Conservation (phyloP, 2,888 invertebrate genomes). For the Leptothorax acervorum region DNA sequence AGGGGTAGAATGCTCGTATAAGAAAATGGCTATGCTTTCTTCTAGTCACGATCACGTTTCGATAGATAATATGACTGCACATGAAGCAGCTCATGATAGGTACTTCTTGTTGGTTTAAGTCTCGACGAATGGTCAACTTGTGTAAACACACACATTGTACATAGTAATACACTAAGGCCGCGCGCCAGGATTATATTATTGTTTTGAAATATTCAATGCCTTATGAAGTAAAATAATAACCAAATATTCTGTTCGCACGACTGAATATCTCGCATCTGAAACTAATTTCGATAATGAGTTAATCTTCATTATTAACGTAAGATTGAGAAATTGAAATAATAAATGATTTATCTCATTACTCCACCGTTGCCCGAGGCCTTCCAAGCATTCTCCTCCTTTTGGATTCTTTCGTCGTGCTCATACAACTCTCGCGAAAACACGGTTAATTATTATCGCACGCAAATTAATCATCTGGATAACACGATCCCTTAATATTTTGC, state of each 20-base stretch:
- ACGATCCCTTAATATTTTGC: neutral
- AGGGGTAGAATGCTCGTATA: neutral
- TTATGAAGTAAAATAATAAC: neutral
- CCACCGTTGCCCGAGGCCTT: neutral
- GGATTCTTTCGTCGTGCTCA: neutral
- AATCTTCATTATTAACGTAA: neutral
- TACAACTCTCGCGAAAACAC: neutral
- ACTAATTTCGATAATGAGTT: constrained; percentile 5
- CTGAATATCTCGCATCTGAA: neutral
- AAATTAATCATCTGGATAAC: neutral
- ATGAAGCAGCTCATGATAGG: neutral
- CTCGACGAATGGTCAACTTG: neutral
- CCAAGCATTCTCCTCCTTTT: neutral
- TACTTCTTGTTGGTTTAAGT: neutral
- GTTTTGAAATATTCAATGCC: neutral
- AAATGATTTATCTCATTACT: constrained; percentile 3
- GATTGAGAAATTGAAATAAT: neutral
- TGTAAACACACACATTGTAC: neutral
- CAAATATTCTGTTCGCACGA: neutral
- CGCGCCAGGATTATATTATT: neutral
- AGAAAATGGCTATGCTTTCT: neutral
- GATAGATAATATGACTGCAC: neutral
- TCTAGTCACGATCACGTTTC: neutral
- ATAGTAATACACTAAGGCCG: neutral
- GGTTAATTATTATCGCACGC: neutral